phyloP scores from a whole-genome alignment of 1,140 invertebrate genomes.

The Hermetia illucens region DNA sequence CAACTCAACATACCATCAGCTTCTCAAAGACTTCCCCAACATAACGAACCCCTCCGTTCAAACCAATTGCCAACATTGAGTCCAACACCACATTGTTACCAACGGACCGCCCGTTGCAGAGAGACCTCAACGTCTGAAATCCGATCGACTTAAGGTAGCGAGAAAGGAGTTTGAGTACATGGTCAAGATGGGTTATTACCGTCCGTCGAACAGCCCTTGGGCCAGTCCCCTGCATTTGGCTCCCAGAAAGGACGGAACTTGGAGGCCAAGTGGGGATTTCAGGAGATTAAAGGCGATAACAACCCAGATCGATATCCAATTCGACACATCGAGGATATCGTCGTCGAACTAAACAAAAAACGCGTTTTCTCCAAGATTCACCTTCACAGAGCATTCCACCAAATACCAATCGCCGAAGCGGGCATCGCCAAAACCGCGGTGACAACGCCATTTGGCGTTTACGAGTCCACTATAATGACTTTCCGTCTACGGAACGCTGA shows the following conservation, averaged over 20 bases:
- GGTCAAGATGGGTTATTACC: constrained; percentile 18
- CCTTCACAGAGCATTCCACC: constrained; percentile 33
- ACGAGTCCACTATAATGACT: constrained; percentile 16
- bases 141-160: constrained; percentile 14
- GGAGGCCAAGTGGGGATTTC: constrained; percentile 31
- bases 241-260: constrained; percentile 22
- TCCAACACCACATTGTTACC: too few relatives aligned
- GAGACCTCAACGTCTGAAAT: constrained; percentile 20
- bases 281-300: constrained; percentile 28
- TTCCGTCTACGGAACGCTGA: constrained; percentile 18
- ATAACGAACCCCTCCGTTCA: too few relatives aligned
- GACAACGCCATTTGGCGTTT: constrained; percentile 22
- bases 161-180: constrained; percentile 11
- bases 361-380: constrained; percentile 33
- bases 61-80: too few relatives aligned
- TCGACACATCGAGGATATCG: constrained; percentile 19
- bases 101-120: too few relatives aligned
- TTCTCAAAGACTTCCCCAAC: too few relatives aligned
- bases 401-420: constrained; percentile 19
- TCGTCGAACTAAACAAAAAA: constrained; percentile 17
- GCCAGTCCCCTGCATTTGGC: constrained; percentile 30
- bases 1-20: too few relatives aligned
- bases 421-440: constrained; percentile 28
- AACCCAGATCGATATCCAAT: constrained; percentile 22
- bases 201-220: constrained; percentile 27